A percentile compares a stretch with the other conserved stretches of the same genome.
Conservation (phyloP, 1,140 invertebrate species). For the Sitodiplosis mosellana region DNA sequence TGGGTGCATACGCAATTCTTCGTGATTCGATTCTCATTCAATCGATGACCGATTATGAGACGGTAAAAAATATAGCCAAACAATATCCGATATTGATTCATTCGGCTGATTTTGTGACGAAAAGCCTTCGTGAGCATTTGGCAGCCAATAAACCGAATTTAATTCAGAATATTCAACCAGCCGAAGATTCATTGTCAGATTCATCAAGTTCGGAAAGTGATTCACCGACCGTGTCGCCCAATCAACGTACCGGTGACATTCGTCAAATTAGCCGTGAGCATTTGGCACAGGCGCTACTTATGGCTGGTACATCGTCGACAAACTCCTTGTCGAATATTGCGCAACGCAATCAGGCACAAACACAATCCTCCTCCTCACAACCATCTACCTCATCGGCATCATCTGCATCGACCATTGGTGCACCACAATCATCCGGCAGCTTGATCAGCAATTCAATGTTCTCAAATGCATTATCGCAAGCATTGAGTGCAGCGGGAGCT, state of each 20-base stretch:
- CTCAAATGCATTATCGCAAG: neutral
- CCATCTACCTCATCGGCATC: constrained; percentile 8
- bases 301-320: constrained; percentile 14
- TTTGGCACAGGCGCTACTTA: constrained; percentile 16
- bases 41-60: constrained; percentile 17
- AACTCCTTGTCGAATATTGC: constrained; percentile 22
- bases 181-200: constrained; percentile 8
- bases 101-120: constrained; percentile 19
- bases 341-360: constrained; percentile 10
- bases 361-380: constrained; percentile 5
- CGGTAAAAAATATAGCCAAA: constrained; percentile 16
- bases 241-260: constrained; percentile 13
- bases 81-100: constrained; percentile 22
- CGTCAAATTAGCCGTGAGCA: constrained; percentile 22
- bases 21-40: constrained; percentile 21
- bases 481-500: neutral
- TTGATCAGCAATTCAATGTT: neutral
- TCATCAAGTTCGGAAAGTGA: constrained; percentile 22
- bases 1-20: constrained; percentile 20
- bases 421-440: constrained; percentile 2
- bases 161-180: neutral
- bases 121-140: constrained; percentile 20
- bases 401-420: neutral
- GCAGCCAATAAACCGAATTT: constrained; percentile 12
- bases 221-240: constrained; percentile 10